Evolutionary conservation across 2,113 vertebrate species (phyloP), one percentile per base, ranked within the genome.

Genomic region (Amphiprion ocellaris): DNA sequence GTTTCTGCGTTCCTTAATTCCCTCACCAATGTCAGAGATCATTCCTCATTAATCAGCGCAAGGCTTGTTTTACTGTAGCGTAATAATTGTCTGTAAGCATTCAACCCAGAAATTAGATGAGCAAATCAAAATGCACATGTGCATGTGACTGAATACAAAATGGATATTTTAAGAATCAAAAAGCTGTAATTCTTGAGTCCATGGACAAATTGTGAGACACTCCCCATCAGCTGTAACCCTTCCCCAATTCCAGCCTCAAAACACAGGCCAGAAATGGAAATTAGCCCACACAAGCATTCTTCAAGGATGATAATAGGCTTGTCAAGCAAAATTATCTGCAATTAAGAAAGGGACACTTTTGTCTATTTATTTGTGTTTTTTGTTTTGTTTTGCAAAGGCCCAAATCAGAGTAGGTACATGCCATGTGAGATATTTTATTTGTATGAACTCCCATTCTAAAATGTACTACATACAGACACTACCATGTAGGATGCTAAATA

Each of bases 51-150:
- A n/a, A 19, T 77, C 41, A 58, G 24, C 16, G 21, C 17, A 58
- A 52, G n/a, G 2, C n/a, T 10, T 8, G 10, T 58, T 19, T 50
- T 79, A 44, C 16, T 61, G 19, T 69, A 47, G 26, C 67, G 44
- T 47, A 67, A 54, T 23, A 21, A 59, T 23, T 53, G 24, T 33
- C 16, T 52, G 26, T 16, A 12, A 33, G 30, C 61, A 39, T 64
- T 63, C 58, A 69, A 69, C 23, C 44, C 30, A 77, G n/a, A 56
- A 52, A 74, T 16, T 37, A 64, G 19, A 55, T n/a, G 15, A 39
- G 21, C 5, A 41, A 63, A 52, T 39, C 68, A 49, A 26, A 61
- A 52, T n/a, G 60, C 16, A 47, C 16, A 26, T 47, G 19, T 44
- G 16, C 47, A 30, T 9, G 39, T 33, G 21, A 16, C 7, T 62